Conservation (phyloP, 2,113 vertebrate species). For the Callithrix jacchus region DNA sequence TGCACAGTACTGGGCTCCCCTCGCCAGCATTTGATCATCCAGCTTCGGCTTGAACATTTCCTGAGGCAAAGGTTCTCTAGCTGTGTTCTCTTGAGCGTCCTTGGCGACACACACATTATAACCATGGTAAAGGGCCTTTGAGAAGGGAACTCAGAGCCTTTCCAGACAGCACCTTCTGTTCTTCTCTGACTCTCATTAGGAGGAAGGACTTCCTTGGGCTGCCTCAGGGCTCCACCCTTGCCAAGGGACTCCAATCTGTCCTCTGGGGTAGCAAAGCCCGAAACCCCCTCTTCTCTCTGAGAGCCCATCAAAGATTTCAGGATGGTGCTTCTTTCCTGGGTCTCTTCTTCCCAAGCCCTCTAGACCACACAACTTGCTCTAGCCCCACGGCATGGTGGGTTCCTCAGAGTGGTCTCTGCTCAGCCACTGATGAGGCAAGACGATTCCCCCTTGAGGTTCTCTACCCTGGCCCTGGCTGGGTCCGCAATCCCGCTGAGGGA, state of each 20-base stretch:
- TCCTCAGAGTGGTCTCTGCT: not conserved
- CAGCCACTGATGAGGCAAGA: not conserved
- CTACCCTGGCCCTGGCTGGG: not conserved
- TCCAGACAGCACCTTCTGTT: not conserved
- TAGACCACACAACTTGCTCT: not conserved
- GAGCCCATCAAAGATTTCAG: not conserved
- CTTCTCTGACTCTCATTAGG: not conserved
- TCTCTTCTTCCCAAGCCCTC: not conserved
- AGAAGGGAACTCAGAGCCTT: not conserved
- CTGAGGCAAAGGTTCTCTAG: not conserved
- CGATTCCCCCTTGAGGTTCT: not conserved
- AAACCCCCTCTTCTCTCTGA: not conserved
- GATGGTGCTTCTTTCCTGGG: not conserved
- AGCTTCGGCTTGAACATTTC: not conserved
- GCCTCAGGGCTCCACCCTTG: not conserved
- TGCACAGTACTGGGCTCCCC: accelerated
- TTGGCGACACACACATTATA: accelerated
- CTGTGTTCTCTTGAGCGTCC: not conserved
- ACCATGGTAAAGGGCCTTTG: not conserved
- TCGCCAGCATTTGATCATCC: not conserved
- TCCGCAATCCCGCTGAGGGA: not conserved
- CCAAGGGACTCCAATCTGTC: not conserved
- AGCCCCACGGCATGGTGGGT: not conserved
- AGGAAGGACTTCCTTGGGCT: not conserved
- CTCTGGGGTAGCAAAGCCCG: accelerated